Evolutionary conservation across 2,113 vertebrate species (phyloP).

Genomic region (Varanus komodoensis): DNA sequence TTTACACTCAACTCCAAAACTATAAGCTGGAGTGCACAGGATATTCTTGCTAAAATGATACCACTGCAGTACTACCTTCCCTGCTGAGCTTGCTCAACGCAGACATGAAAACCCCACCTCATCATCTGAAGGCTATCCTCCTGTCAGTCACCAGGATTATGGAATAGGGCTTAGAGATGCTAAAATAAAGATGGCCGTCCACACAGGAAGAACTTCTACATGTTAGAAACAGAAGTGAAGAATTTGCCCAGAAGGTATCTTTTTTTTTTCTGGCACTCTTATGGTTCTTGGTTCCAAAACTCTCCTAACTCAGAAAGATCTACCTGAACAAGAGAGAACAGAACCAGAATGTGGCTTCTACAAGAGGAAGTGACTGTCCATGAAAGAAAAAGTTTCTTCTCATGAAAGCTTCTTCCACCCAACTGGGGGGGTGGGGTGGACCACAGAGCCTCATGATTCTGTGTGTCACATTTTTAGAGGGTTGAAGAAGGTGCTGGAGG

Average conservation of each 20-base stretch:
- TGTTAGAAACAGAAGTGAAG: neutral
- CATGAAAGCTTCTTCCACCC: too few relatives aligned
- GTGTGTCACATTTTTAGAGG: too few relatives aligned
- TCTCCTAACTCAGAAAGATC: too few relatives aligned
- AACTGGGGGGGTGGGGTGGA: too few relatives aligned
- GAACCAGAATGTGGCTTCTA: too few relatives aligned
- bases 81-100: too few relatives aligned
- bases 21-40: neutral
- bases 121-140: neutral
- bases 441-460: too few relatives aligned
- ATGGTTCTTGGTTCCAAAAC: too few relatives aligned
- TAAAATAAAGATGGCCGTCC: neutral
- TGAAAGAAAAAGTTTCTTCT: too few relatives aligned
- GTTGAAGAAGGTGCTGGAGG: too few relatives aligned
- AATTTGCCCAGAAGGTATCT: neutral
- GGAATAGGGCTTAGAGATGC: neutral
- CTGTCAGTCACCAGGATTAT: neutral
- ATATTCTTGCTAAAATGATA: neutral
- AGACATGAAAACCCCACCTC: neutral
- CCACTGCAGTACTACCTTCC: neutral
- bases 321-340: too few relatives aligned
- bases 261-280: neutral
- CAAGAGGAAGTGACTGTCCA: too few relatives aligned
- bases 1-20: neutral
- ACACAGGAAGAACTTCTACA: neutral